A percentile compares a stretch with the other conserved stretches of the same genome.
phyloP scores from a whole-genome alignment of 2,888 invertebrate species.

The Eulithis testata region DNA sequence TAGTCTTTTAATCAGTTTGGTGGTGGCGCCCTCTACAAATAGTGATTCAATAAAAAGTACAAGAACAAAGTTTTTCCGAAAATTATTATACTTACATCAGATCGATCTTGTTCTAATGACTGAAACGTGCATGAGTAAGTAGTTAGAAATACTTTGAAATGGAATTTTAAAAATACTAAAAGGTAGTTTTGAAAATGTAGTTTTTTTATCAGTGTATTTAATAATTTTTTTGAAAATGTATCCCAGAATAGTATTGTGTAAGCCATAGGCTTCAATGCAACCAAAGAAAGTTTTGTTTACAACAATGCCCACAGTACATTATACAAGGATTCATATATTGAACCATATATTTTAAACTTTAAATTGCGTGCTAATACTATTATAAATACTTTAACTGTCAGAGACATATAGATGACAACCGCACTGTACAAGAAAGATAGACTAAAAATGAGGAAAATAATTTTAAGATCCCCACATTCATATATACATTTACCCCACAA shows the following conservation, averaged over 20 bases:
- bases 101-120: conserved; percentile 21
- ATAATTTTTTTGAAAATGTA: conserved; percentile 3
- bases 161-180: too few species aligned
- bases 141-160: conserved; percentile 16
- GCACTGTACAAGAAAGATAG: too few species aligned
- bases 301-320: conserved; percentile 9
- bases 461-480: too few species aligned
- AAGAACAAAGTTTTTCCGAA: not conserved
- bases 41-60: too few species aligned
- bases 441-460: too few species aligned
- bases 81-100: not conserved
- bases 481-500: too few species aligned
- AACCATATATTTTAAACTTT: too few species aligned
- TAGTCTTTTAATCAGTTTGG: too few species aligned
- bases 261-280: conserved; percentile 16
- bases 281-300: conserved; percentile 31
- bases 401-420: too few species aligned
- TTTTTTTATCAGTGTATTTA: not conserved
- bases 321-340: not conserved
- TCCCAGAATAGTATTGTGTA: conserved; percentile 1
- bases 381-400: too few species aligned
- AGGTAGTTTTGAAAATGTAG: conserved; percentile 5
- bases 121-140: conserved; percentile 20
- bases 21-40: too few species aligned
- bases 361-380: too few species aligned